A percentile compares a stretch with the other conserved stretches of the same genome.
Conservation (phyloP, 2,113 vertebrate genomes). For the Oceanites oceanicus region DNA sequence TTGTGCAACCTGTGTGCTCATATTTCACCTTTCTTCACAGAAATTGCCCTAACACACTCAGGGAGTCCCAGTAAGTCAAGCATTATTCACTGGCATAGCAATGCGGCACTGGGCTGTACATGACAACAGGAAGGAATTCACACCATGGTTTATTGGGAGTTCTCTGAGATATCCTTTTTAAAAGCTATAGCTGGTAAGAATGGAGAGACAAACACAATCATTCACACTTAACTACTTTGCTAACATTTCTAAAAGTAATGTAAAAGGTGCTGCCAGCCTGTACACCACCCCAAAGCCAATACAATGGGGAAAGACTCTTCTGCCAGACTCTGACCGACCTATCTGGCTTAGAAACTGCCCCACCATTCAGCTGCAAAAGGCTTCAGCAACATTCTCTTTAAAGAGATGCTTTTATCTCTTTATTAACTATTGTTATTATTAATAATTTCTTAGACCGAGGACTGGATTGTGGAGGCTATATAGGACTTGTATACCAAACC, state of each 20-base stretch:
- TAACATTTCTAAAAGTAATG: not conserved
- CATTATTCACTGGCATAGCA: not conserved
- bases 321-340: not conserved
- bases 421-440: not conserved
- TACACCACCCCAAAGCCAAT: not conserved
- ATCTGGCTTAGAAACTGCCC: not conserved
- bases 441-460: not conserved
- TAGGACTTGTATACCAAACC: not conserved
- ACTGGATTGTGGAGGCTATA: not conserved
- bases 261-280: not conserved
- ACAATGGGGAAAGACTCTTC: accelerated
- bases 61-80: not conserved
- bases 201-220: not conserved
- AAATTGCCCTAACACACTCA: not conserved
- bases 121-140: not conserved
- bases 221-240: not conserved
- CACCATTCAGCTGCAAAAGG: not conserved
- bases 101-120: accelerated
- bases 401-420: not conserved
- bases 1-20: not conserved
- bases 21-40: not conserved
- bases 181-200: not conserved
- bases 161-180: not conserved
- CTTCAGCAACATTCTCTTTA: not conserved
- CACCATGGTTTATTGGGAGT: not conserved